phyloP scores from a whole-genome alignment of 2,888 invertebrate species.

The Urechis unicinctus region DNA sequence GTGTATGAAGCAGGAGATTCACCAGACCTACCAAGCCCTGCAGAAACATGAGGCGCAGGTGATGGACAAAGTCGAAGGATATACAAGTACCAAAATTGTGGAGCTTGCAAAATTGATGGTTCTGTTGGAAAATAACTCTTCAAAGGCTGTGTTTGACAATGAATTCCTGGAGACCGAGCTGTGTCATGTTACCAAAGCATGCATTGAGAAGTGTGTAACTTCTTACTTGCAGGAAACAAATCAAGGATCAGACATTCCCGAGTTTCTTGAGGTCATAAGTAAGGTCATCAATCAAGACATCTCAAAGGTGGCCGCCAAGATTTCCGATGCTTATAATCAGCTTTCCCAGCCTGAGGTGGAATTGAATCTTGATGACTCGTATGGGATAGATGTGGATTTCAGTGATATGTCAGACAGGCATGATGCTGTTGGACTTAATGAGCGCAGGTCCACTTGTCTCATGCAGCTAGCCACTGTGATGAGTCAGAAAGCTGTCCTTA shows the following conservation, averaged over 20 bases:
- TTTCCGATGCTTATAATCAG: too few relatives aligned
- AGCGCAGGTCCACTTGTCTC: too few relatives aligned
- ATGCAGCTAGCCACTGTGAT: constrained; percentile 54
- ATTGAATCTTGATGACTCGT: too few relatives aligned
- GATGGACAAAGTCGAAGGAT: background rate
- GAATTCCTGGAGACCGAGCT: background rate
- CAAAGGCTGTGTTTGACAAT: background rate
- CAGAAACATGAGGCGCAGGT: background rate
- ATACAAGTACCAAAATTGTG: background rate
- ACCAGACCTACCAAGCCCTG: too few relatives aligned
- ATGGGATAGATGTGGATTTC: too few relatives aligned
- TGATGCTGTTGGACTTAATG: too few relatives aligned
- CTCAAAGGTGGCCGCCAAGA: too few relatives aligned
- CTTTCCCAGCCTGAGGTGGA: too few relatives aligned
- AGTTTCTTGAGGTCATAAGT: background rate
- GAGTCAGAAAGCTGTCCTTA: constrained; percentile 64
- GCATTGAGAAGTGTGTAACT: background rate
- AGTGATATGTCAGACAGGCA: too few relatives aligned
- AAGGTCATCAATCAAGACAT: too few relatives aligned
- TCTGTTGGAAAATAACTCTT: background rate
- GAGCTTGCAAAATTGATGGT: background rate
- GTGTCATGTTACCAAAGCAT: background rate
- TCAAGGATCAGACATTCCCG: background rate
- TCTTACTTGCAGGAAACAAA: background rate
- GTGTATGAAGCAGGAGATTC: too few relatives aligned